Conservation (phyloP, 2,888 invertebrate species). For the Globia sparganii region DNA sequence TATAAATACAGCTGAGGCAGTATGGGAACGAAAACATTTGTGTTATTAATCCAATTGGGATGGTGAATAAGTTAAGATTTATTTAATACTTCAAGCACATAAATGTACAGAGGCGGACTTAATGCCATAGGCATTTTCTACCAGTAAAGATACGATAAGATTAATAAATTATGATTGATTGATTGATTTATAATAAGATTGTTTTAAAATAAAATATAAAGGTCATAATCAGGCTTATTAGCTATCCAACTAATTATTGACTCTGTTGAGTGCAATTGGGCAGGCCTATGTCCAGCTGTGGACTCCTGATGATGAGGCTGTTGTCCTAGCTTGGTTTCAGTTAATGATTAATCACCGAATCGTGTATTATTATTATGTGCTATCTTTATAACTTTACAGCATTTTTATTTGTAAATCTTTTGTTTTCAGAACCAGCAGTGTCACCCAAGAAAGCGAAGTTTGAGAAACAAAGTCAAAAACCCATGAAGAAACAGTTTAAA, state of each 20-base stretch:
- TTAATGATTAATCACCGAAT: neutral
- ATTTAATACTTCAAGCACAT: too few relatives aligned
- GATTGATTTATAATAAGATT: too few relatives aligned
- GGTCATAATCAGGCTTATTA: too few relatives aligned
- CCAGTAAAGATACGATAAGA: too few relatives aligned
- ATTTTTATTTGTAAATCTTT: conserved; percentile 7
- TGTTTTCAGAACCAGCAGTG: conserved; percentile 72
- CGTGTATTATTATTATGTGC: neutral
- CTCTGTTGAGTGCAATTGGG: too few relatives aligned
- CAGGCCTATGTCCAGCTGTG: neutral
- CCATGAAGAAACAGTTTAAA: conserved; percentile 81
- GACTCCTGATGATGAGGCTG: neutral
- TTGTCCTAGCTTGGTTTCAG: neutral
- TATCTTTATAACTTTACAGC: neutral
- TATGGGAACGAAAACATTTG: neutral
- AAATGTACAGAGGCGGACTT: too few relatives aligned
- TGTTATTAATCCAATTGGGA: too few relatives aligned
- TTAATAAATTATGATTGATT: too few relatives aligned
- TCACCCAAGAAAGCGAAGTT: conserved; percentile 82
- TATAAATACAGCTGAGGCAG: neutral
- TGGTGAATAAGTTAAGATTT: too few relatives aligned
- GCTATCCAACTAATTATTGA: too few relatives aligned
- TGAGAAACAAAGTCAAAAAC: conserved; percentile 80
- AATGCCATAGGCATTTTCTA: too few relatives aligned
- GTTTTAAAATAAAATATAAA: too few relatives aligned